Percentiles rank a stretch among this genome's conserved stretches.
Evolutionary conservation across 2,113 vertebrate species (phyloP).

Genomic region (Ageneiosus marmoratus): DNA sequence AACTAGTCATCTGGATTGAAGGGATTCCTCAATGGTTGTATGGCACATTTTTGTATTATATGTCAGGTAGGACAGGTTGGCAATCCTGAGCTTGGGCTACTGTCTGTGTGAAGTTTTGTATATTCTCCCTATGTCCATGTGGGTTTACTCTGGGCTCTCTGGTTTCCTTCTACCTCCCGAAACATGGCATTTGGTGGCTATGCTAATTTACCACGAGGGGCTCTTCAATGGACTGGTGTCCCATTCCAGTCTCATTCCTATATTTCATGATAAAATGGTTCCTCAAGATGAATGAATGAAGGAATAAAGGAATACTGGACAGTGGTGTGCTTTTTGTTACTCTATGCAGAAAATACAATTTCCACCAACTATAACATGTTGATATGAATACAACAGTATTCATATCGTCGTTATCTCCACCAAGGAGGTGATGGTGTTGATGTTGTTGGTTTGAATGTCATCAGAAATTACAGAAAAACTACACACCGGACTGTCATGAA

Average conservation of each 20-base stretch:
- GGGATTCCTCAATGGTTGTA: neutral
- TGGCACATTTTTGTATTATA: neutral
- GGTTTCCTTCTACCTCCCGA: neutral
- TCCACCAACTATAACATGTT: too few species aligned
- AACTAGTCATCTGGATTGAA: neutral
- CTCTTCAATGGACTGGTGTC: neutral
- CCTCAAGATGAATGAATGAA: neutral
- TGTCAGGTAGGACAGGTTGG: neutral
- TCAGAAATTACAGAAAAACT: too few species aligned
- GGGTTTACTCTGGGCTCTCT: neutral
- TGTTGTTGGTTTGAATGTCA: too few species aligned
- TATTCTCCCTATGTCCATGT: neutral
- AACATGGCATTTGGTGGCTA: neutral
- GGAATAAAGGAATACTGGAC: neutral
- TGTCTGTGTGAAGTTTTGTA: neutral
- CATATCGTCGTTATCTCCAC: neutral
- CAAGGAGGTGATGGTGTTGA: too few species aligned
- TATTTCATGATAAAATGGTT: conserved; percentile 1
- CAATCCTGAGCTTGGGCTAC: neutral
- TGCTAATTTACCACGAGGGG: neutral
- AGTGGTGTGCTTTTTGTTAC: neutral
- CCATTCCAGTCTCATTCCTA: too few species aligned
- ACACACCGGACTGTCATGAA: too few species aligned
- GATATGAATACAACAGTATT: neutral
- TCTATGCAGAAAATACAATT: neutral